A percentile compares a stretch with the other conserved stretches of the same genome.
phyloP scores from a whole-genome alignment of 37 sponge, comb jelly and placozoan species.

The Cladorhizidae sp. region DNA sequence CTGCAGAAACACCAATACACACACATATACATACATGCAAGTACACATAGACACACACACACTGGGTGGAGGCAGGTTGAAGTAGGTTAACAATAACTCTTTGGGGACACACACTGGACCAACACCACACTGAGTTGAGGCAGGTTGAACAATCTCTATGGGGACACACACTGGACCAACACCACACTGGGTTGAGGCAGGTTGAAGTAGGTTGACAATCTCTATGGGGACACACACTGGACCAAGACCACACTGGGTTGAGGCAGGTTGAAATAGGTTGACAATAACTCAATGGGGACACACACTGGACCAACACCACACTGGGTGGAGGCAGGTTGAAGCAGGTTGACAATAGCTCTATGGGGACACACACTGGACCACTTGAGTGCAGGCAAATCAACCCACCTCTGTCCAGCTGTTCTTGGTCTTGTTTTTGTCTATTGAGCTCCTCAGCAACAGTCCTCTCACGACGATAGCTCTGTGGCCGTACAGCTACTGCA shows the following conservation, averaged over 20 bases:
- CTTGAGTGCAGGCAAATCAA: too few species aligned
- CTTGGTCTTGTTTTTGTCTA: neutral
- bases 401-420: slow-evolving; percentile 16
- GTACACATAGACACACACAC: neutral
- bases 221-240: too few species aligned
- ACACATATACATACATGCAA: neutral
- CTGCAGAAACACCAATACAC: slow-evolving; percentile 1
- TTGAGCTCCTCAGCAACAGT: slow-evolving; percentile 8
- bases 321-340: neutral
- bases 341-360: too few species aligned
- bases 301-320: too few species aligned
- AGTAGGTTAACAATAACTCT: neutral
- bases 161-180: too few species aligned
- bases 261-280: neutral
- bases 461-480: neutral
- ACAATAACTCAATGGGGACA: too few species aligned
- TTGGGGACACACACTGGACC: neutral
- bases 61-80: neutral
- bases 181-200: neutral
- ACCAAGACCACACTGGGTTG: too few species aligned
- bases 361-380: too few species aligned
- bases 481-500: neutral
- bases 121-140: neutral
- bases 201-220: neutral
- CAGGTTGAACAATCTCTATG: neutral